Base-by-base conservation (phyloP, 2,888 invertebrate species). In the Orthonychiurus folsomi region DNA sequence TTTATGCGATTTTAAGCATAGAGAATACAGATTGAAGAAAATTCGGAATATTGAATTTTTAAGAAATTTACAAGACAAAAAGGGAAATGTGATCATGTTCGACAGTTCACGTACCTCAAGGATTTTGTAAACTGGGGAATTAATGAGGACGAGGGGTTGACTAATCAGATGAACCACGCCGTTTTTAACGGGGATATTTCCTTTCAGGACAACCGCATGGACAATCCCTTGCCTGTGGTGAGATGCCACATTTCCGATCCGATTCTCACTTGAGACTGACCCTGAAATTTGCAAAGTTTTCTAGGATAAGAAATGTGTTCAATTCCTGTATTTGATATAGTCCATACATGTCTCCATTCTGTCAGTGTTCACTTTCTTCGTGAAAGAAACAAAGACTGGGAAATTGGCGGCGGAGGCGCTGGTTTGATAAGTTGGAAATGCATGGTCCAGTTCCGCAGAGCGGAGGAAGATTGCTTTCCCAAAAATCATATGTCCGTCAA, bases 101-200 rank as follows among this genome's bases (percentile, higher is more conserved):
- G n/a, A n/a, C n/a, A n/a, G n/a, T n/a, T n/a, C n/a, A n/a, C n/a
- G n/a, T 81, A 92, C 92, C 88, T 88, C 85, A 64, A 93, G 80
- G 75, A 92, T 89, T 77, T 92, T 86, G 70, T 85, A 85, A 67
- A 93, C 86, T 2, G 87, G 87, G n/a, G 87, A 88, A 75, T 93
- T 92, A 59, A 92, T 89, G 64, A 93, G 86, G 88, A 93, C 91
- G 21, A 94, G 81, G 0, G 93, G 93, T 68, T 89, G 84, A 74
- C 91, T 88, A 71, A 94, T 93, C 67, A 95, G 84, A 79, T 95
- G 94, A 2, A 94, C 86, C 0, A 94, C 93, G 37, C 94, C 93
- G 75, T 93, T 94, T 75, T 85, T 86, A 27, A 93, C 90, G 0
- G 93, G 93, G 69, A 94, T 93, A 77, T 94, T 93, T 28, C 88